Percentiles rank a stretch among this genome's conserved stretches.
Evolutionary conservation across 2,888 invertebrate genomes (phyloP).

Genomic region (Trichopoda pennipes): DNA sequence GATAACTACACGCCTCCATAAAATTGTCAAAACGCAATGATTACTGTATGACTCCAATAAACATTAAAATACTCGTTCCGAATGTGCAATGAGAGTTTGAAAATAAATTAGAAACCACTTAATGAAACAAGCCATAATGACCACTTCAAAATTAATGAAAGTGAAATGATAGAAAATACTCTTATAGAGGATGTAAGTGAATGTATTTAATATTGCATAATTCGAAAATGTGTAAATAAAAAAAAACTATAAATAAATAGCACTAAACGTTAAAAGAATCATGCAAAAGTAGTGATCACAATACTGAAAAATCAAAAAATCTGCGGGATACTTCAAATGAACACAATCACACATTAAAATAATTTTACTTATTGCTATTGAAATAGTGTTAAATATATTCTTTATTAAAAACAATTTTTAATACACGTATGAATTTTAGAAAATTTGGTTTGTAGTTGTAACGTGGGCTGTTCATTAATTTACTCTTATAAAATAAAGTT

Average conservation of each 20-base stretch:
- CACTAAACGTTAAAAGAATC: conserved; percentile 12
- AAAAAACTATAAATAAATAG: too few relatives aligned
- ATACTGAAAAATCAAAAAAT: not conserved
- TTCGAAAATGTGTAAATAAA: not conserved
- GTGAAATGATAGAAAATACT: not conserved
- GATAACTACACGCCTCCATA: conserved; percentile 65
- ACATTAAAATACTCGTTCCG: not conserved
- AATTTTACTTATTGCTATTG: not conserved
- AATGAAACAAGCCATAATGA: conserved; percentile 65
- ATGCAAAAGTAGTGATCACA: conserved; percentile 45
- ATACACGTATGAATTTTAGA: not conserved
- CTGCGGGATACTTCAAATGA: conserved; percentile 46
- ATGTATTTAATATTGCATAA: conserved; percentile 42
- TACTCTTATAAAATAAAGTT: conserved; percentile 1
- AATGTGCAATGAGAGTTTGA: conserved; percentile 32
- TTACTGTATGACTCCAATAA: conserved; percentile 26
- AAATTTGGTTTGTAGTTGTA: not conserved
- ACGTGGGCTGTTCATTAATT: not conserved
- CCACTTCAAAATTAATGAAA: conserved; percentile 63
- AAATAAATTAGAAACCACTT: conserved; percentile 75
- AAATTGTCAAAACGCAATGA: conserved; percentile 32
- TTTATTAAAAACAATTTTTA: not conserved
- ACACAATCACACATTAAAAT: conserved; percentile 13
- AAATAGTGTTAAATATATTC: conserved; percentile 14
- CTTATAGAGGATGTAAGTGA: conserved; percentile 35